These are phyloP conservation scores for Acanthiza pusilla DNA, from an alignment of 2,797 vertebrate genomes.

Conservation along the genomic window DNA sequence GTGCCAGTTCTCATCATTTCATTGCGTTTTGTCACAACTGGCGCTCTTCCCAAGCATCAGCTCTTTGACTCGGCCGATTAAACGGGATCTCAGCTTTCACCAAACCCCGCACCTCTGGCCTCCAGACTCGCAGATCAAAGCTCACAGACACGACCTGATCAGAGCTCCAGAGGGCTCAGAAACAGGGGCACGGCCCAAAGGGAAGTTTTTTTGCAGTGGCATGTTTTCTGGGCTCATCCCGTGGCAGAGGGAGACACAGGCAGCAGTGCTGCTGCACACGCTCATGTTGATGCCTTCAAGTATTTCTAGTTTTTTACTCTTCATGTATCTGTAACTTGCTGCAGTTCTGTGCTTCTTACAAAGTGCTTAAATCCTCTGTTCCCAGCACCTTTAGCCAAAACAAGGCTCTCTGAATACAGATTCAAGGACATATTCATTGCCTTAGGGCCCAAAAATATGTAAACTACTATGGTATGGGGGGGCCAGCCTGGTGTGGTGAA, in stretches of 20 bases:
- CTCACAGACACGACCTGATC: background rate
- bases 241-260: accelerated
- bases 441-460: too few species aligned
- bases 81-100: background rate
- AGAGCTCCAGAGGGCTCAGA: background rate
- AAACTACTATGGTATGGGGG: too few species aligned
- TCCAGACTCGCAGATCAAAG: background rate
- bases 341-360: too few species aligned
- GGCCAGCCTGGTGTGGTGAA: too few species aligned
- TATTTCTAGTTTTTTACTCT: too few species aligned
- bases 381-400: too few species aligned
- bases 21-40: background rate
- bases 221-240: background rate
- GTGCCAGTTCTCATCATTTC: slow-evolving; percentile 7
- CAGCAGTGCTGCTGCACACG: accelerated
- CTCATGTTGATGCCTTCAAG: too few species aligned
- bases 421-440: too few species aligned
- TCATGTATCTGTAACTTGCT: too few species aligned
- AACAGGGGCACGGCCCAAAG: background rate
- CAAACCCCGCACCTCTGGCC: background rate
- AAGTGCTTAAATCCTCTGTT: too few species aligned
- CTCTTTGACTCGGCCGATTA: background rate
- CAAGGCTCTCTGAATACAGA: too few species aligned
- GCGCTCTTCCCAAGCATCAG: background rate
- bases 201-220: background rate